Percentiles rank a stretch among this genome's conserved stretches.
Conservation (phyloP, 2,888 invertebrate genomes). For the Hemaris fuciformis region DNA sequence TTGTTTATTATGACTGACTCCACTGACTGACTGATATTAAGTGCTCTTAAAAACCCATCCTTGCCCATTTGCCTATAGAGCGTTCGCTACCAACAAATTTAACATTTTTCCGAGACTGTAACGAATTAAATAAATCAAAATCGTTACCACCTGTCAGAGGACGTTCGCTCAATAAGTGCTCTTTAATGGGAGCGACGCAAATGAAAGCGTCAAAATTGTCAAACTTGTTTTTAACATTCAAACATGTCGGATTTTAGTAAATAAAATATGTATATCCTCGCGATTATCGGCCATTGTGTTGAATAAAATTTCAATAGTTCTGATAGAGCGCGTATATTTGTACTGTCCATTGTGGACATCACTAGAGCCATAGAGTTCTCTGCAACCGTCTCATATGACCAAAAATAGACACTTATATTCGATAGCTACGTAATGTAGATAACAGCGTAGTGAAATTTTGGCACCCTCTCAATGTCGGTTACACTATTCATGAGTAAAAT, state of each 20-base stretch:
- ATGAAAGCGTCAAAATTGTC: slow-evolving; percentile 25
- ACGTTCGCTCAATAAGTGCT: slow-evolving; percentile 43
- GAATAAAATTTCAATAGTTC: neutral
- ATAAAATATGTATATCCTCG: neutral
- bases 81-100: slow-evolving; percentile 36
- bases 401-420: slow-evolving; percentile 16
- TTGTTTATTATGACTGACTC: neutral
- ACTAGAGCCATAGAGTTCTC: slow-evolving; percentile 12
- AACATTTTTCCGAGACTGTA: slow-evolving; percentile 41
- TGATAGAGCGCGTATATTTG: slow-evolving; percentile 2
- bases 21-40: neutral
- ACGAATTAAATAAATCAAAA: slow-evolving; percentile 52
- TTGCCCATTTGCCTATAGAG: neutral
- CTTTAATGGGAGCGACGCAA: slow-evolving; percentile 41
- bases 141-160: slow-evolving; percentile 42
- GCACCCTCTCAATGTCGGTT: slow-evolving; percentile 23
- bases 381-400: slow-evolving; percentile 12
- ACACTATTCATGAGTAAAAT: slow-evolving; percentile 21
- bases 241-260: neutral
- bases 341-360: slow-evolving; percentile 20
- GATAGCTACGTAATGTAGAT: slow-evolving; percentile 18
- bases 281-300: neutral
- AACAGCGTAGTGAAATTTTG: slow-evolving; percentile 21
- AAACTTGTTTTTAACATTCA: neutral
- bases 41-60: neutral